A percentile compares a stretch with the other conserved stretches of the same genome.
Conservation (phyloP, 1,140 invertebrate genomes). For the Lepidotrigona ventralis region DNA sequence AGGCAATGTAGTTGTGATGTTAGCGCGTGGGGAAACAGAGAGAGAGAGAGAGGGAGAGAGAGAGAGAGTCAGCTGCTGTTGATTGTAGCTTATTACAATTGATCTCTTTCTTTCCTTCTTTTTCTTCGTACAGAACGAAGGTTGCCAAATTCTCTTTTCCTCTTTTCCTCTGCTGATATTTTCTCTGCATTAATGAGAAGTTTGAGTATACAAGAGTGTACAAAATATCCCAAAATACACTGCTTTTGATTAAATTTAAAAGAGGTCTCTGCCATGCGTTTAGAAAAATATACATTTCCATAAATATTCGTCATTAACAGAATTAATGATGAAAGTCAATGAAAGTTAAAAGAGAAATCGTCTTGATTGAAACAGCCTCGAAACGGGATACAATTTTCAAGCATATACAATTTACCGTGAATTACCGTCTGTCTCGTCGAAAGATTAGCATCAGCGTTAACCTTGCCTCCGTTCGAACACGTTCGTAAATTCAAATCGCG, state of each 20-base stretch:
- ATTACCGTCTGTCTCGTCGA: too few relatives aligned
- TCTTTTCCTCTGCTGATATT: too few relatives aligned
- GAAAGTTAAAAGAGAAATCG: neutral
- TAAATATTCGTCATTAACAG: neutral
- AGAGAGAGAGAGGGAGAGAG: neutral
- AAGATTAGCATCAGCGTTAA: neutral
- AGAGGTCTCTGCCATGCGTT: neutral
- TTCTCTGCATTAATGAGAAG: too few relatives aligned
- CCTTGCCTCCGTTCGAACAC: neutral
- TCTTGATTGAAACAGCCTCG: neutral
- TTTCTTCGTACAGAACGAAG: too few relatives aligned
- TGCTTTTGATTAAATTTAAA: neutral
- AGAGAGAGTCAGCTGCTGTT: neutral
- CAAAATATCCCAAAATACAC: neutral
- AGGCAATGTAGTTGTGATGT: neutral
- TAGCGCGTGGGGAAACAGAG: neutral
- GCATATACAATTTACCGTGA: neutral
- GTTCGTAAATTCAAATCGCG: constrained; percentile 11
- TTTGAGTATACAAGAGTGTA: neutral
- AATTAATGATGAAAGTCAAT: neutral
- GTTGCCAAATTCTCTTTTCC: too few relatives aligned
- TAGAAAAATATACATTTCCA: neutral
- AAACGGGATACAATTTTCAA: neutral
- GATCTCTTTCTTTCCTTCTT: too few relatives aligned
- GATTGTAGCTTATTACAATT: too few relatives aligned